A percentile compares a stretch with the other conserved stretches of the same genome.
These are phyloP conservation scores for Coregonus ussuriensis DNA, from an alignment of 2,797 vertebrate species.

Conservation along the genomic window DNA sequence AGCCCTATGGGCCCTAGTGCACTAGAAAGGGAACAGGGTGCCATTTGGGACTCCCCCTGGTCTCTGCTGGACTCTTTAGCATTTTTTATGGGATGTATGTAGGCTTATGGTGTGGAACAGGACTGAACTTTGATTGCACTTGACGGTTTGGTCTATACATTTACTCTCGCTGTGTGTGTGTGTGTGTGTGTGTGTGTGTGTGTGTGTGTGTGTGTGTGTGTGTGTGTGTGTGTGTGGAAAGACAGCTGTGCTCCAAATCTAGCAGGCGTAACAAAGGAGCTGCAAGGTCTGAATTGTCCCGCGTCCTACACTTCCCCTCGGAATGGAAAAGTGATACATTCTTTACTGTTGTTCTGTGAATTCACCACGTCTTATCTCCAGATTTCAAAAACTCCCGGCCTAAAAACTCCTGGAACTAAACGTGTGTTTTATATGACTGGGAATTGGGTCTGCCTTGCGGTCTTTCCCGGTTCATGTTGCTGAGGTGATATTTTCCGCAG, in stretches of 20 bases:
- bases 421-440: constrained; percentile 26
- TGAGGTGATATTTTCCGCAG: constrained; percentile 52
- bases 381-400: constrained; percentile 46
- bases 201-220: no score
- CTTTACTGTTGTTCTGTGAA: constrained; percentile 50
- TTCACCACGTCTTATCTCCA: constrained; percentile 54
- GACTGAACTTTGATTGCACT: constrained; percentile 37
- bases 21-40: neutral
- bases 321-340: constrained; percentile 55
- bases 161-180: neutral
- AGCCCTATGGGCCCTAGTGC: neutral
- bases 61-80: constrained; percentile 50
- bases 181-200: no score
- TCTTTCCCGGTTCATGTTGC: constrained; percentile 30
- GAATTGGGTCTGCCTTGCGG: constrained; percentile 17
- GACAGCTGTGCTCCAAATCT: constrained; percentile 37
- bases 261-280: constrained; percentile 37
- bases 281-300: constrained; percentile 25
- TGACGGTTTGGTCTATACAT: constrained; percentile 13
- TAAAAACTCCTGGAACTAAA: neutral
- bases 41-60: neutral
- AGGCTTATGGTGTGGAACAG: constrained; percentile 32
- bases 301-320: constrained; percentile 32
- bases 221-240: constrained; percentile 7
- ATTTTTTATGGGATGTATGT: constrained; percentile 46